Base-by-base conservation (phyloP, 2,888 invertebrate species). In the Drosophila tripunctata region DNA sequence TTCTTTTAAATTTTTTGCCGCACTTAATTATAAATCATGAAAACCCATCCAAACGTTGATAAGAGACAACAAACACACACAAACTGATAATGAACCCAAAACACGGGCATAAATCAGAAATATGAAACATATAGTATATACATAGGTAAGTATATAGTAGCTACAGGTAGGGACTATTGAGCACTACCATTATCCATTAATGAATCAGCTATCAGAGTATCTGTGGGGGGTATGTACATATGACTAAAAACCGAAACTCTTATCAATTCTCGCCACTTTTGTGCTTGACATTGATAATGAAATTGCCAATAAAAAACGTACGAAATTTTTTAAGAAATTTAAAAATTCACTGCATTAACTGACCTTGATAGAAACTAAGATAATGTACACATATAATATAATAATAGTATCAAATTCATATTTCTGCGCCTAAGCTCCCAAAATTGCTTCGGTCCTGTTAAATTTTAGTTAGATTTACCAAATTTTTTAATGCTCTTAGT, bases 231-330 rank as follows among this genome's bases (percentile, higher is more conserved):
- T 30, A 45, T n/a, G n/a, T n/a, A n/a, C n/a, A n/a, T n/a, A n/a
- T 66, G 57, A 54, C 57, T 47, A 30, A 43, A 24, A 24, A 4
- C 8, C 5, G 30, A 2, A 40, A 21, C 22, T 48, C 64, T 77
- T 79, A 82, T 79, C 83, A 30, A 27, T 27, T 27, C 10, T 58
- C 33, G 64, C 63, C 24, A 45, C 45, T 35, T 45, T 12, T 55
- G 57, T 65, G 56, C 79, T 79, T 83, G 84, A 83, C 79, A 83
- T 80, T 80, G 79, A 80, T 80, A 80, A 75, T 83, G 79, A 83
- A 79, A 82, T 64, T 45, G 38, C 38, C 22, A 27, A 61, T 27
- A 19, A 22, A 30, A 33, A 33, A 14, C 17, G 43, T 10, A 27
- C 3, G 6, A 27, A 27, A 10, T 43, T 43, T 31, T 8, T 12